Conservation (phyloP, 2,888 invertebrate species). For the Sclerodermus sp. region DNA sequence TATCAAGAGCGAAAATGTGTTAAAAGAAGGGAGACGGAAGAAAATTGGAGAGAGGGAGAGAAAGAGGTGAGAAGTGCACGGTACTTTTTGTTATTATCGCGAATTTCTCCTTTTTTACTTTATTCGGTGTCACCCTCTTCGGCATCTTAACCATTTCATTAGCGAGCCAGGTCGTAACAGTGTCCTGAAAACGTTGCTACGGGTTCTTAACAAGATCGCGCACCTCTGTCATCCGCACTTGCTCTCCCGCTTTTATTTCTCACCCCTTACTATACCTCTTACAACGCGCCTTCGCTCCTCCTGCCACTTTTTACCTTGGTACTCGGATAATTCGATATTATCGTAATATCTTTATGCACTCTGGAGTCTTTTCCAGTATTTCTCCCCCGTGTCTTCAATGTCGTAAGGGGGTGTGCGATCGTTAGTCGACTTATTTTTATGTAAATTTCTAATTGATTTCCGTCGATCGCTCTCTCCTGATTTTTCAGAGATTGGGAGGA, state of each 20-base stretch:
- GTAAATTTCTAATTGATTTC: too few relatives aligned
- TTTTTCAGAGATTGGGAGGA: constrained; percentile 12
- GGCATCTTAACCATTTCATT: constrained; percentile 32
- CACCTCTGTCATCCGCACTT: not conserved
- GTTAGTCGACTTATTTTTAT: too few relatives aligned
- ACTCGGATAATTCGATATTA: not conserved
- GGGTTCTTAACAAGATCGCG: constrained; percentile 17
- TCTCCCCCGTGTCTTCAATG: too few relatives aligned
- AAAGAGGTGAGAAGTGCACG: not conserved
- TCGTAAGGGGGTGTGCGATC: too few relatives aligned
- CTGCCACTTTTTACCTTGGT: not conserved
- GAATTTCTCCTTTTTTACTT: constrained; percentile 2
- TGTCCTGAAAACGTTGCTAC: constrained; percentile 12
- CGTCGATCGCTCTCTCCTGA: constrained; percentile 1
- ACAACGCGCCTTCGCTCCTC: too few relatives aligned
- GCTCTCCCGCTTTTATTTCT: not conserved
- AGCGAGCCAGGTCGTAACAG: constrained; percentile 17
- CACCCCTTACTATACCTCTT: not conserved
- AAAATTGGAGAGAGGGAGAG: too few relatives aligned
- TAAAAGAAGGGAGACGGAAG: too few relatives aligned
- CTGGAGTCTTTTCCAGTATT: too few relatives aligned
- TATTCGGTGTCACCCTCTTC: not conserved
- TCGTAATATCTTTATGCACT: too few relatives aligned
- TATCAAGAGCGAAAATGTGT: too few relatives aligned
- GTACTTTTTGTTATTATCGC: not conserved